Conservation (phyloP, 2,888 invertebrate genomes). For the Zeuzera pyrina region DNA sequence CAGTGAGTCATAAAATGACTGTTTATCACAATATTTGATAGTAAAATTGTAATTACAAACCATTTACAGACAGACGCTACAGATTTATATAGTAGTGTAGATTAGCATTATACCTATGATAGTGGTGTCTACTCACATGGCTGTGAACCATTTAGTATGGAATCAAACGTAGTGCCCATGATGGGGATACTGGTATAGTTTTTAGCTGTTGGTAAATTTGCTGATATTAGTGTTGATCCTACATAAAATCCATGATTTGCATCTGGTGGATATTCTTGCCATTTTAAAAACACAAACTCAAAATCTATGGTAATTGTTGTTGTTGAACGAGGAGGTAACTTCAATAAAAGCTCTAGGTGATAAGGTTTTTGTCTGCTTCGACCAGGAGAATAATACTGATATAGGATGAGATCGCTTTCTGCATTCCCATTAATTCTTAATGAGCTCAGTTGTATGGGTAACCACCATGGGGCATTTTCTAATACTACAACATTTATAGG, state of each 20-base stretch:
- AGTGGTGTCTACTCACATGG: slow-evolving; percentile 39
- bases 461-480: slow-evolving; percentile 94
- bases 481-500: slow-evolving; percentile 84
- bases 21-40: too few relatives aligned
- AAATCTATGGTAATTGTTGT: slow-evolving; percentile 90
- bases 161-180: slow-evolving; percentile 78
- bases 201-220: slow-evolving; percentile 82
- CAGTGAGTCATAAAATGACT: slow-evolving; percentile 3
- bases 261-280: slow-evolving; percentile 99
- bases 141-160: slow-evolving; percentile 77
- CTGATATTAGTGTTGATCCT: slow-evolving; percentile 88
- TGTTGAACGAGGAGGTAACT: slow-evolving; percentile 84
- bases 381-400: slow-evolving; percentile 80
- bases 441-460: slow-evolving; percentile 92
- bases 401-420: slow-evolving; percentile 68
- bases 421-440: slow-evolving; percentile 78
- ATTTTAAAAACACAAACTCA: slow-evolving; percentile 96
- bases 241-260: slow-evolving; percentile 99
- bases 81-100: too few relatives aligned
- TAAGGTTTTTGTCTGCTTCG: slow-evolving; percentile 87
- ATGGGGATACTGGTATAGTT: slow-evolving; percentile 86
- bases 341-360: slow-evolving; percentile 88
- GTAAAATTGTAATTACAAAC: too few relatives aligned
- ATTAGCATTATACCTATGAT: neutral
- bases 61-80: too few relatives aligned